These are phyloP conservation scores for Sinocyclocheilus rhinocerous DNA, from an alignment of 2,113 vertebrate genomes.

Conservation along the genomic window DNA sequence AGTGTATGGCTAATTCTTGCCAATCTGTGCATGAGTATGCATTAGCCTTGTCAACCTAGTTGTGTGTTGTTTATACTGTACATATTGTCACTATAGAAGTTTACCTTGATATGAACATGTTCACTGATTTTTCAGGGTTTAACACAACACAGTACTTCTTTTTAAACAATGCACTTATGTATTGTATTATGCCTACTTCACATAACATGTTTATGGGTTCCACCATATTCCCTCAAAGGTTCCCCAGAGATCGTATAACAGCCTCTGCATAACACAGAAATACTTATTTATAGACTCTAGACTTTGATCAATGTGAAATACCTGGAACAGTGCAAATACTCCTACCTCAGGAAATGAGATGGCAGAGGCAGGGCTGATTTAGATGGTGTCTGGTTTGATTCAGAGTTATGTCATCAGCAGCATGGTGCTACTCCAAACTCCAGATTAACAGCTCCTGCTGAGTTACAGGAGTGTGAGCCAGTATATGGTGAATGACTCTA, in stretches of 20 bases:
- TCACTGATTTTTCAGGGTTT: neutral
- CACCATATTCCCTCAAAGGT: neutral
- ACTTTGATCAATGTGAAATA: slow-evolving; percentile 9
- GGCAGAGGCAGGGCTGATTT: slow-evolving; percentile 1
- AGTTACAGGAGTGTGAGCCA: neutral
- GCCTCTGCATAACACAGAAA: neutral
- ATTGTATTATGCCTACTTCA: neutral
- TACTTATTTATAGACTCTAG: neutral
- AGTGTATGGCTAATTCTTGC: neutral
- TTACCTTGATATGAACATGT: neutral
- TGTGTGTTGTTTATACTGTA: neutral
- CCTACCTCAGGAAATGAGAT: neutral
- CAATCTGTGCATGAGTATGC: neutral
- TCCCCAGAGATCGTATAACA: neutral
- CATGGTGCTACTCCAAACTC: slow-evolving; percentile 34
- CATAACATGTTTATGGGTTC: neutral
- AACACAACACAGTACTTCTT: too few relatives aligned
- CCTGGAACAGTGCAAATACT: neutral
- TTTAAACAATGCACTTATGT: neutral
- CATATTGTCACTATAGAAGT: neutral
- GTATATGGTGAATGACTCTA: neutral
- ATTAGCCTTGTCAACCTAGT: neutral
- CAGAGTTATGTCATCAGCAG: slow-evolving; percentile 25
- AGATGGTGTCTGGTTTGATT: slow-evolving; percentile 50
- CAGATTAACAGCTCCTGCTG: slow-evolving; percentile 3